phyloP scores from a whole-genome alignment of 2,888 invertebrate genomes.

The Lamellibrachia satsuma region DNA sequence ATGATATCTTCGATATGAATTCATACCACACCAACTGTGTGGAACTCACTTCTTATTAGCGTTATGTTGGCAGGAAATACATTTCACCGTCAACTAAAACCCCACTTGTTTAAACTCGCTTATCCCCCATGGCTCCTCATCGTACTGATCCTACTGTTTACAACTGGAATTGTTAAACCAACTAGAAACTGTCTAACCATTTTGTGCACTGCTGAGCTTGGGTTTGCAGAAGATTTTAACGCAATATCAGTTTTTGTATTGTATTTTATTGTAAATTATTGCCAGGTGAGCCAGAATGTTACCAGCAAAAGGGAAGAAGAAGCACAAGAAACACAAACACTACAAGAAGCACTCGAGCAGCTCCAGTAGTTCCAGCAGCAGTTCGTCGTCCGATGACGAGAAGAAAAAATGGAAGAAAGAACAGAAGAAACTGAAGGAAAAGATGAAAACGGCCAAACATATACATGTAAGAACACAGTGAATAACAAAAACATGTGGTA shows the following conservation, averaged over 20 bases:
- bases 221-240: too few species aligned
- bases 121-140: too few species aligned
- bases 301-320: background rate
- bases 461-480: background rate
- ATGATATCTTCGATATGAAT: too few species aligned
- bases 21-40: too few species aligned
- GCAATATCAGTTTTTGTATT: background rate
- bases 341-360: slow-evolving; percentile 17
- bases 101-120: too few species aligned
- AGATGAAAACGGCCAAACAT: slow-evolving; percentile 23
- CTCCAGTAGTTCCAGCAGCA: slow-evolving; percentile 20
- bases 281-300: background rate
- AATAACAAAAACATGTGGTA: background rate
- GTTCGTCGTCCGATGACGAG: slow-evolving; percentile 23
- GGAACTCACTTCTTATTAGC: too few species aligned
- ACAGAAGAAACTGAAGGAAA: slow-evolving; percentile 30
- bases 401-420: slow-evolving; percentile 27
- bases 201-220: too few species aligned
- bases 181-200: too few species aligned
- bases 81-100: too few species aligned
- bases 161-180: too few species aligned
- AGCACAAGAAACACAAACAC: slow-evolving; percentile 14
- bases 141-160: too few species aligned
- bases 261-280: background rate
- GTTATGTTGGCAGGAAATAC: too few species aligned